These are phyloP conservation scores for Phyllostomus hastatus DNA, from an alignment of 2,113 vertebrate species.

Conservation along the genomic window DNA sequence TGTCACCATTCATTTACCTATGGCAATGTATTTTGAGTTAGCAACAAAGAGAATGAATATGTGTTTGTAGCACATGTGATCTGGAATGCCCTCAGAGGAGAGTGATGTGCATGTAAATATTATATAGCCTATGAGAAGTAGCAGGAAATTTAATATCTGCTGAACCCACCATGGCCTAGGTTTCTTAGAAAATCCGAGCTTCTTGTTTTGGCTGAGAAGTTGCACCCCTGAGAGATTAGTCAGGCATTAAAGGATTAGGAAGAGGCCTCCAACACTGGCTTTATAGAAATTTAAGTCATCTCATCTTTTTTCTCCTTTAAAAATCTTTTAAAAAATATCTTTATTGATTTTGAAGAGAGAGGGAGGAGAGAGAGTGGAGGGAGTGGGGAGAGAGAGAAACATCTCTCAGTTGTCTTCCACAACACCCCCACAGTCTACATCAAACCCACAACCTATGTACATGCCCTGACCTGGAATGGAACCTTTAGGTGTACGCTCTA, in stretches of 20 bases:
- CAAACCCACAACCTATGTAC: no score
- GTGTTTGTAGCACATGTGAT: not conserved
- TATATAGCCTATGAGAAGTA: not conserved
- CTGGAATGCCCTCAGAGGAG: not conserved
- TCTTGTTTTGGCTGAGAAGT: not conserved
- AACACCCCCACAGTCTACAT: no score
- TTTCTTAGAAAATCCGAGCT: not conserved
- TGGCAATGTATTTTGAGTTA: not conserved
- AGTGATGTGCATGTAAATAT: not conserved
- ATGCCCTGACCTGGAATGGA: no score
- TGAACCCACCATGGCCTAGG: not conserved
- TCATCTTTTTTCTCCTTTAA: not conserved
- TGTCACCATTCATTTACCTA: not conserved
- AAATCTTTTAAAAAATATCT: no score
- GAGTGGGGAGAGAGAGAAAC: no score
- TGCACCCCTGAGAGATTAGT: not conserved
- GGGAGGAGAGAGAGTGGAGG: no score
- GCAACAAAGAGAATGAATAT: not conserved
- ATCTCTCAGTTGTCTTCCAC: no score
- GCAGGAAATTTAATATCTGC: not conserved
- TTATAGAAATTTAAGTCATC: not conserved
- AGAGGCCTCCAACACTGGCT: not conserved
- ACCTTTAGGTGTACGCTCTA: no score
- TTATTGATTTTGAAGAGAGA: no score
- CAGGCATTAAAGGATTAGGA: conserved; percentile 4